phyloP scores from a whole-genome alignment of 2,113 vertebrate genomes.

The Opisthocomus hoazin region DNA sequence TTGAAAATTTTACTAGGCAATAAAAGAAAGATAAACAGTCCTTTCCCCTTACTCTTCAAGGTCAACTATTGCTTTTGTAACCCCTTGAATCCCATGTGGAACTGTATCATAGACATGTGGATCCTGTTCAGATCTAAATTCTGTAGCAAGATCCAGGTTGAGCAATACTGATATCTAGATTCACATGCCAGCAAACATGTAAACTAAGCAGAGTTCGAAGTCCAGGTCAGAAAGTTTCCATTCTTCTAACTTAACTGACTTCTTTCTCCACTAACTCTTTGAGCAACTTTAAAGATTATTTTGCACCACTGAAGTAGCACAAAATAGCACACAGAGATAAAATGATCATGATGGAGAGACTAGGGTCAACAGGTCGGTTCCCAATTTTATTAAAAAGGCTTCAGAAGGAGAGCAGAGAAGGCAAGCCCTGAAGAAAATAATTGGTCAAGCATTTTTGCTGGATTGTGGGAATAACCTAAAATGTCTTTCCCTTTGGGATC shows the following conservation, averaged over 20 bases:
- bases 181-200: background rate
- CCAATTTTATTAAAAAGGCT: background rate
- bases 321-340: background rate
- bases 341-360: background rate
- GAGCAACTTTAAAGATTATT: background rate
- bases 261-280: background rate
- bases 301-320: rapidly evolving
- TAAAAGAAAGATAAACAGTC: background rate
- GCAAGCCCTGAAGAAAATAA: background rate
- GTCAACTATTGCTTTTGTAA: background rate
- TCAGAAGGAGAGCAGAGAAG: background rate
- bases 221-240: background rate
- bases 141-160: background rate
- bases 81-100: background rate
- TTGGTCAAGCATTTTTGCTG: background rate
- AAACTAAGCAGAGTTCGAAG: background rate
- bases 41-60: background rate
- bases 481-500: background rate
- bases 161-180: background rate
- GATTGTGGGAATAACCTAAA: background rate
- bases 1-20: background rate
- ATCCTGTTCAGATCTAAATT: background rate
- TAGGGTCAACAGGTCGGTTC: background rate
- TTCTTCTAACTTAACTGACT: background rate
- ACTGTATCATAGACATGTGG: background rate